These are phyloP conservation scores for Ceuthmochares aereus DNA, from an alignment of 2,113 vertebrate species.

Conservation along the genomic window DNA sequence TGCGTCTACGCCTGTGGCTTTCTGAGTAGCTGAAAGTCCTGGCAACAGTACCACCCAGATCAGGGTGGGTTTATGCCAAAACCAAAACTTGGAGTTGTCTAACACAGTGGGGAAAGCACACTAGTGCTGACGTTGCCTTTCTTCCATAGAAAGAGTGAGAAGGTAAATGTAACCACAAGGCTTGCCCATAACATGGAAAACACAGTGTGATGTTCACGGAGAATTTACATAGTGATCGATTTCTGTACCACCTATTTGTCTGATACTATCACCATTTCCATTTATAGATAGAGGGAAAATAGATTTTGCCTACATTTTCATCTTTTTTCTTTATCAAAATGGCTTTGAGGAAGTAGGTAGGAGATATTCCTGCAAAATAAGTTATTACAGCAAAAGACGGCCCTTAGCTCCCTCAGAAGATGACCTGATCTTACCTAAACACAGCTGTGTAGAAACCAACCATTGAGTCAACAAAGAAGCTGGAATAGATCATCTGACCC, in stretches of 20 bases:
- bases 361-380: neutral
- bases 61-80: neutral
- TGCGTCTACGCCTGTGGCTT: neutral
- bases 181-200: constrained; percentile 4
- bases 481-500: neutral
- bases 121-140: neutral
- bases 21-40: neutral
- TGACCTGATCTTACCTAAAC: neutral
- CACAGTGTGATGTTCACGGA: neutral
- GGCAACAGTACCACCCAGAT: neutral
- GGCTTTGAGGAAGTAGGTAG: neutral
- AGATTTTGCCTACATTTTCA: neutral
- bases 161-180: constrained; percentile 35
- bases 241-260: neutral
- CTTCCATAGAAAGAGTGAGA: neutral
- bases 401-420: neutral
- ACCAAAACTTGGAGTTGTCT: neutral
- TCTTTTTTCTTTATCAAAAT: neutral
- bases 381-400: neutral
- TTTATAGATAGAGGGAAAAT: neutral
- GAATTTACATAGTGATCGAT: neutral
- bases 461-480: neutral
- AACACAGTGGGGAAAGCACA: neutral
- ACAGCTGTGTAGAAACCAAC: neutral
- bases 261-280: neutral